Base-by-base conservation (phyloP, 2,113 vertebrate genomes). In the Nymphicus hollandicus region DNA sequence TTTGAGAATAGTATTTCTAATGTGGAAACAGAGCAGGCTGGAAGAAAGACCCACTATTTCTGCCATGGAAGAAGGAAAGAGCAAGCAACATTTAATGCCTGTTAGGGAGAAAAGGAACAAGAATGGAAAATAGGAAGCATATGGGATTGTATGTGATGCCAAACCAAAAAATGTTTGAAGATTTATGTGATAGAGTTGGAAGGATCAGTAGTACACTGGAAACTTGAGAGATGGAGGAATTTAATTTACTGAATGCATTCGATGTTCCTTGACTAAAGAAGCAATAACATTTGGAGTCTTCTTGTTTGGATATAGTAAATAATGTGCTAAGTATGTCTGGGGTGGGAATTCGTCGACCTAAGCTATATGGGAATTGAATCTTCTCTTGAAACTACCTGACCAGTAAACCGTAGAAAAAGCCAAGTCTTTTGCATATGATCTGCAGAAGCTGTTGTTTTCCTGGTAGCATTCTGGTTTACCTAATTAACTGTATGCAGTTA, bases 41-140 rank as follows among this genome's bases (percentile, higher is more conserved):
- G 5, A 13, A 44, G 56, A 80, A 52, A 10, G 0, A 0, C 2
- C 10, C 2, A 5, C 13, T 8, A 10, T 56, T 81, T 50, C 50
- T 65, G 5, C 43, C 25, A 15, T 73, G 49, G 11, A 55, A 43
- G 69, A 85, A 61, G 35, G 17, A 44, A 71, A 61, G 60, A 47
- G 4, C 9, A 77, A 60, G 41, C 14, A 39, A 27, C 5, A 7
- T 70, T 17, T 7, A 46, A 27, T 61, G 12, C 15, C 64, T 77
- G 11, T 13, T 33, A 53, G 28, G 31, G 28, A 63, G 16, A 60
- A 69, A 69, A 69, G 33, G 25, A 49, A 6, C 18, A 55, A 83
- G 28, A 82, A 29, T 16, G 7, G 19, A 71, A 78, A 28, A 31
- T 17, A 27, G 19, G 47, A 86, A 56, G 20, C 43, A 74, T 58